Evolutionary conservation across 2,113 vertebrate genomes (phyloP).

Genomic region (Montifringilla adamsi): DNA sequence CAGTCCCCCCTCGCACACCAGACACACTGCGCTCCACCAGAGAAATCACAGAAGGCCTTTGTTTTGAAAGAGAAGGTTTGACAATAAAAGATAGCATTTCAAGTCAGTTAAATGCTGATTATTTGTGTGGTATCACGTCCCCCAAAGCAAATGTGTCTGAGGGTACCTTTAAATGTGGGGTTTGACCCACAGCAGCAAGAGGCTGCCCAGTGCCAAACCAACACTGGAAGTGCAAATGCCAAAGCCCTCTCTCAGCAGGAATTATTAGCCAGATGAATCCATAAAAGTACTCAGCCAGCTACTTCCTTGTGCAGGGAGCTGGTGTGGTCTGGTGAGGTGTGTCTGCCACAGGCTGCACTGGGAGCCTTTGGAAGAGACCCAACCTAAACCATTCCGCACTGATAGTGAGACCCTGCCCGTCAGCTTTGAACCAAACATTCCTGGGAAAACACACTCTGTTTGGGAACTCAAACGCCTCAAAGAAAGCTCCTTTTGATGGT

Average conservation of each 20-base stretch:
- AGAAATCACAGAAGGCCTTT: background rate
- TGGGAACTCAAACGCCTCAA: background rate
- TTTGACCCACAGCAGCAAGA: background rate
- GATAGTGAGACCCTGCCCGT: rapidly evolving
- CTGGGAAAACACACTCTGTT: background rate
- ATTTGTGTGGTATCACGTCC: background rate
- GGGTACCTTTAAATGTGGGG: background rate
- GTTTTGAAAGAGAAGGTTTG: background rate
- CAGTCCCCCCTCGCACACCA: background rate
- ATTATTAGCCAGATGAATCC: background rate
- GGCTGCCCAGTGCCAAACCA: background rate
- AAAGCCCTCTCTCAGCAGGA: background rate
- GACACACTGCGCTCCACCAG: background rate
- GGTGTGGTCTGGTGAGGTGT: background rate
- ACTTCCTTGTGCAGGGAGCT: background rate
- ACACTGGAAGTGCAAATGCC: rapidly evolving
- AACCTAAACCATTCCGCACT: rapidly evolving
- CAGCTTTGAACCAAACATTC: background rate
- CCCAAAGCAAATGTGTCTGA: background rate
- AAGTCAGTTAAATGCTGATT: background rate
- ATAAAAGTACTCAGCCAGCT: background rate
- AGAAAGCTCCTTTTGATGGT: conserved; percentile 23
- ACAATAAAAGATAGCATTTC: background rate
- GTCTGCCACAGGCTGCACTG: background rate
- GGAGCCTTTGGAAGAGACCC: background rate